Percentiles rank a stretch among this genome's conserved stretches.
These are phyloP conservation scores for Xanthia icteritia DNA, from an alignment of 2,888 invertebrate genomes.

Conservation along the genomic window DNA sequence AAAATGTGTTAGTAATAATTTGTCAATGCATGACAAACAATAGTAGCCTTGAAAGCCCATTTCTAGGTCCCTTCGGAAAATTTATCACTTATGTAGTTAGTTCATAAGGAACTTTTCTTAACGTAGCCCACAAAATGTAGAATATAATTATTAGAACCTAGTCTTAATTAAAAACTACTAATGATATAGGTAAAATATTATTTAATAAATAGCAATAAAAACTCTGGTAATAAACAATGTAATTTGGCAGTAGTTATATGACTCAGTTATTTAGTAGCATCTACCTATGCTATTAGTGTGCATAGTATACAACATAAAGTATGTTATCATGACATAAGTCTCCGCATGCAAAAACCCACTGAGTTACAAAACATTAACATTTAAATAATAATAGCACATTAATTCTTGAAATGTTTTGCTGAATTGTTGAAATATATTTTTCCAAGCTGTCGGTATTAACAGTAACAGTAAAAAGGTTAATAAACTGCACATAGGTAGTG, in stretches of 20 bases:
- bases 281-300: neutral
- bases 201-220: neutral
- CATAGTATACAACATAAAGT: conserved; percentile 12
- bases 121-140: neutral
- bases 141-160: neutral
- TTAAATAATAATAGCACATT: neutral
- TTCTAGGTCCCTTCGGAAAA: neutral
- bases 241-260: conserved; percentile 8
- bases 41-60: conserved; percentile 30
- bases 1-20: conserved; percentile 19
- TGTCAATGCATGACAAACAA: conserved; percentile 1
- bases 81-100: neutral
- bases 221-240: neutral
- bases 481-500: neutral
- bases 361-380: conserved; percentile 26
- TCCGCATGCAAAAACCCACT: conserved; percentile 6
- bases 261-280: conserved; percentile 7
- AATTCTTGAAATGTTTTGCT: neutral
- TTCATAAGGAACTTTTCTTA: neutral
- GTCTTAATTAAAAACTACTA: neutral
- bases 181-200: neutral
- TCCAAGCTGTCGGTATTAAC: neutral
- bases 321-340: conserved; percentile 18
- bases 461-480: neutral
- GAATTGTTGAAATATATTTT: neutral